Evolutionary conservation across 2,113 vertebrate species (phyloP).

Genomic region (Sula dactylatra): DNA sequence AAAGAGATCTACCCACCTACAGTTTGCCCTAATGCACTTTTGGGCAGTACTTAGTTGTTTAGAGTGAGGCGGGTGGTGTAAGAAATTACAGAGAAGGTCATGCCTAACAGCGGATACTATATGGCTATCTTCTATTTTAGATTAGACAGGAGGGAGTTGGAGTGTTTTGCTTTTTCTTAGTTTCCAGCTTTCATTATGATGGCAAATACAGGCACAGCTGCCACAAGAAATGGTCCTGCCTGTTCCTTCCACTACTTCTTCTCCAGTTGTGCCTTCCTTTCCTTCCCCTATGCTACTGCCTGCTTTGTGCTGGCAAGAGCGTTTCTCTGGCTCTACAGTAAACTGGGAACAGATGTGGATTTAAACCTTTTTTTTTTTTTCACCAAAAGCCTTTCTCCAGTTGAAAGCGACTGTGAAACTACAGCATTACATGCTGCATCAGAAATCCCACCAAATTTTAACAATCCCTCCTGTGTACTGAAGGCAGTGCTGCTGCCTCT

Average conservation of each 20-base stretch:
- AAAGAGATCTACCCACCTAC: not conserved
- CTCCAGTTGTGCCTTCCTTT: not conserved
- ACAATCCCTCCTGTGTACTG: not conserved
- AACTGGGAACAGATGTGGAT: not conserved
- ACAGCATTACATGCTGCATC: not conserved
- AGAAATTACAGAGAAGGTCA: not conserved
- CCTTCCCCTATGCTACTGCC: not conserved
- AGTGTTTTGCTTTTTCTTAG: not conserved
- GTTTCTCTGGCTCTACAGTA: not conserved
- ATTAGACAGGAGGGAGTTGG: not conserved
- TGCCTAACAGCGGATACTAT: not conserved
- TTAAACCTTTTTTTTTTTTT: not conserved
- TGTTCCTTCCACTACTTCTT: not conserved
- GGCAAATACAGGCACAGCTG: not conserved
- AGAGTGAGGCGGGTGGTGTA: not conserved
- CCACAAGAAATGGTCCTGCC: not conserved
- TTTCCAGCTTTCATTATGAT: not conserved
- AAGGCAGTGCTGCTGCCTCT: not conserved
- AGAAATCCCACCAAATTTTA: conserved; percentile 2
- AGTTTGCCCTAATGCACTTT: not conserved
- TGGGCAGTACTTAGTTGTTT: not conserved
- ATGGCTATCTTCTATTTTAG: not conserved
- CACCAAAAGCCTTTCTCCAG: not conserved
- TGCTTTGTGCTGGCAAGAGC: not conserved
- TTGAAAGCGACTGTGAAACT: not conserved